Conservation (phyloP, 2,797 vertebrate genomes). For the Hippopotamyrus pictus region DNA sequence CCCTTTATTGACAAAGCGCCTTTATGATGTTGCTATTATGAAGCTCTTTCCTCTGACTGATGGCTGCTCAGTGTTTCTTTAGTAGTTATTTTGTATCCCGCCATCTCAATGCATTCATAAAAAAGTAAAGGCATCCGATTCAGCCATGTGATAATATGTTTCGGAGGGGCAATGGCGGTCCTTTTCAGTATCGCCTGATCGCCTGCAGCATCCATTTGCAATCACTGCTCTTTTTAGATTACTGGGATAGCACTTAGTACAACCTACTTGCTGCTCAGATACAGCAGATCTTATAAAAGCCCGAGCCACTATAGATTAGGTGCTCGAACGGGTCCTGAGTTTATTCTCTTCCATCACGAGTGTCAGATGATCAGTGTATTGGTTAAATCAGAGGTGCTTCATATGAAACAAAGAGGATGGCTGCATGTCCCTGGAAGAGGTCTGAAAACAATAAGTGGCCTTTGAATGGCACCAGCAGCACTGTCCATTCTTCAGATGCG, state of each 20-base stretch:
- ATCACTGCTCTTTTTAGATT: neutral
- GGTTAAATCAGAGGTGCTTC: neutral
- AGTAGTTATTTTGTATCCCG: neutral
- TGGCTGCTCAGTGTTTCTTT: neutral
- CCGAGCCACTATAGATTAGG: neutral
- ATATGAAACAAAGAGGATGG: neutral
- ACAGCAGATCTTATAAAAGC: neutral
- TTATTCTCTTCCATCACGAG: neutral
- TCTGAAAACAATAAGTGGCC: neutral
- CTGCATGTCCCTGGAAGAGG: neutral
- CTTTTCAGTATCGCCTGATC: neutral
- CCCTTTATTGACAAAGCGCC: neutral
- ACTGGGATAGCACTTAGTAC: neutral
- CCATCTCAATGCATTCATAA: neutral
- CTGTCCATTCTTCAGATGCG: neutral
- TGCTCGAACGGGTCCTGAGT: neutral
- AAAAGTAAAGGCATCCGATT: neutral
- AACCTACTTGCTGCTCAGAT: neutral
- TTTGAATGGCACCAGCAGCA: neutral
- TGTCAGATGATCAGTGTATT: neutral
- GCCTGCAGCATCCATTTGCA: neutral
- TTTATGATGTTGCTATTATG: neutral
- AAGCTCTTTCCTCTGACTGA: neutral
- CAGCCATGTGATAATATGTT: neutral
- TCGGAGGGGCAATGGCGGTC: neutral